Evolutionary conservation across 2,797 vertebrate genomes (phyloP).

Genomic region (Ispidina picta): DNA sequence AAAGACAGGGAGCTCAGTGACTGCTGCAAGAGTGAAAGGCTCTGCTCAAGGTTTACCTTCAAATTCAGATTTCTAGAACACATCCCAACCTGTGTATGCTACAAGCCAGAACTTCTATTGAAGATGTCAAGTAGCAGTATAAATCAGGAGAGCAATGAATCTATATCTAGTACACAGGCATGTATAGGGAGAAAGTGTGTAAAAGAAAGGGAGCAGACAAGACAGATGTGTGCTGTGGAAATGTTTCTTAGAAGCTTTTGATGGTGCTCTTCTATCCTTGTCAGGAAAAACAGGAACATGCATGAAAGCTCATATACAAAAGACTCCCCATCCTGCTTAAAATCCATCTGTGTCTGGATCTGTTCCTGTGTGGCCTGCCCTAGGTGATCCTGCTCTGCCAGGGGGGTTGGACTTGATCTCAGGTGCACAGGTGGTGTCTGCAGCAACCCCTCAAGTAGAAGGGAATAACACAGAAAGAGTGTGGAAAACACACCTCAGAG

Average conservation of each 20-base stretch:
- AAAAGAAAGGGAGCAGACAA: slow-evolving; percentile 31
- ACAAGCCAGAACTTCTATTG: not conserved
- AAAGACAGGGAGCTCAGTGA: not conserved
- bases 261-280: slow-evolving; percentile 4
- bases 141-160: slow-evolving; percentile 2
- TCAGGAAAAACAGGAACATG: slow-evolving; percentile 28
- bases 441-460: too few species aligned
- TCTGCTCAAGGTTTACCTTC: not conserved
- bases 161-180: slow-evolving; percentile 37
- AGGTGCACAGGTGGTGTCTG: too few species aligned
- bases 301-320: slow-evolving; percentile 28
- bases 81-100: not conserved
- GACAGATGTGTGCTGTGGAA: slow-evolving; percentile 9
- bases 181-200: not conserved
- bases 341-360: not conserved
- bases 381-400: too few species aligned
- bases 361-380: too few species aligned
- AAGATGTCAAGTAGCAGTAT: slow-evolving; percentile 31
- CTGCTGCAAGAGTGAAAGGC: not conserved
- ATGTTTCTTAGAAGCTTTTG: slow-evolving; percentile 45
- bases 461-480: too few species aligned
- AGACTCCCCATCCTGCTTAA: not conserved
- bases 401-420: too few species aligned
- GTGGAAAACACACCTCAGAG: too few species aligned
- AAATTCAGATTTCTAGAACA: not conserved